Evolutionary conservation across 2,888 invertebrate species (phyloP).

Genomic region (Caradrina kadenii): DNA sequence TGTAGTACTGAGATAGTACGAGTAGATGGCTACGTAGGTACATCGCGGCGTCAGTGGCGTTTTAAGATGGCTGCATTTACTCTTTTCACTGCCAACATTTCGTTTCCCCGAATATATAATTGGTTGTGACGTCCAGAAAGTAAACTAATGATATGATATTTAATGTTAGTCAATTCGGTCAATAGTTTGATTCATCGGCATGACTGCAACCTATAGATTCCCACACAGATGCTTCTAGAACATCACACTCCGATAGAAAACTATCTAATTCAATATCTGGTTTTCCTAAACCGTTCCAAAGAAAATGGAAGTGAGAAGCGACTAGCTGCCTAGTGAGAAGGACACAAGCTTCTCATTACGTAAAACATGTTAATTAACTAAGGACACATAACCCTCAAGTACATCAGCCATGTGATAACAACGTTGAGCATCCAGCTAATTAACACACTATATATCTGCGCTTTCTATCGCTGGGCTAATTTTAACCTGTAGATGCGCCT

Average conservation of each 20-base stretch:
- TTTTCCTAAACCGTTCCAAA: neutral
- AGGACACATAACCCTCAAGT: conserved; percentile 11
- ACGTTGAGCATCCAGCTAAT: conserved; percentile 38
- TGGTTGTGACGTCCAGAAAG: neutral
- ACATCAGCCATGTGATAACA: conserved; percentile 20
- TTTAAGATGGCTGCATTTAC: too few relatives aligned
- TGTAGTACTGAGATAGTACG: too few relatives aligned
- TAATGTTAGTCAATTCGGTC: neutral
- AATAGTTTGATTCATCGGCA: neutral
- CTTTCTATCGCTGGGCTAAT: conserved; percentile 52
- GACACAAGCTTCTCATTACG: neutral
- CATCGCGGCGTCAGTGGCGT: too few relatives aligned
- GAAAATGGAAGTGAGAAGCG: neutral
- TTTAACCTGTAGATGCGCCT: conserved; percentile 39
- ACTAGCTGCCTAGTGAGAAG: too few relatives aligned
- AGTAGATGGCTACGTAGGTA: too few relatives aligned
- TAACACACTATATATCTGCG: conserved; percentile 35
- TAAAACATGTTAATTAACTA: neutral
- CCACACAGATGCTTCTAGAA: too few relatives aligned
- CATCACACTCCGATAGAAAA: neutral
- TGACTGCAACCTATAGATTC: neutral
- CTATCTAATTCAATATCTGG: neutral
- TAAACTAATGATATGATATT: too few relatives aligned
- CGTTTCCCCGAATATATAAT: neutral
- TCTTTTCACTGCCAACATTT: neutral